Evolutionary conservation across 2,113 vertebrate species (phyloP).

Genomic region (Phycodurus eques): DNA sequence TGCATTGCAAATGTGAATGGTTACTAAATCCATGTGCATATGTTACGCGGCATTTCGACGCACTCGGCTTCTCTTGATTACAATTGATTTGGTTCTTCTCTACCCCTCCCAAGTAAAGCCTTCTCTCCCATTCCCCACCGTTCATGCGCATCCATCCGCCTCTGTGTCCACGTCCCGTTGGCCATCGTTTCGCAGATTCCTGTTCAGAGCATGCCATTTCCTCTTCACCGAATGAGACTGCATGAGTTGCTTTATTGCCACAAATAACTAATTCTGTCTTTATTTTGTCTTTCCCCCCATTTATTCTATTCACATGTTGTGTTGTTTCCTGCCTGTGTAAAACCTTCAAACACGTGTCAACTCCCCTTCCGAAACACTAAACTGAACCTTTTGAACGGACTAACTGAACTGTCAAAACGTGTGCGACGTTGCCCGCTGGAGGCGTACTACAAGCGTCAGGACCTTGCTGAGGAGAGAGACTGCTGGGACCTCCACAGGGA

Average conservation of each 20-base stretch:
- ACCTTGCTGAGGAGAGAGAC: constrained; percentile 74
- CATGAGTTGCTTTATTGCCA: constrained; percentile 83
- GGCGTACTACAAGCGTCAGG: constrained; percentile 81
- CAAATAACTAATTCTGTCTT: constrained; percentile 96
- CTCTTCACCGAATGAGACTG: constrained; percentile 80
- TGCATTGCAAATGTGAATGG: constrained; percentile 10
- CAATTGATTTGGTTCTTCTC: constrained; percentile 18
- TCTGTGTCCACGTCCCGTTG: constrained; percentile 9
- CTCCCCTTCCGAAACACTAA: constrained; percentile 47
- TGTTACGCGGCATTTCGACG: constrained; percentile 7
- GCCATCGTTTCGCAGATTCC: constrained; percentile 74
- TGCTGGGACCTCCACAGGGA: constrained; percentile 83
- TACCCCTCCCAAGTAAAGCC: constrained; percentile 1
- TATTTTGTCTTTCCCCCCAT: constrained; percentile 89
- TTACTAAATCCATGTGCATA: constrained; percentile 9
- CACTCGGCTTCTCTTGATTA: constrained; percentile 3
- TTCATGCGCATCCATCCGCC: constrained; percentile 1
- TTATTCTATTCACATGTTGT: constrained; percentile 79
- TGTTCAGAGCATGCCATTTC: constrained; percentile 82
- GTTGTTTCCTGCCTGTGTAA: constrained; percentile 80
- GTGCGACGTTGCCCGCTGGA: constrained; percentile 59
- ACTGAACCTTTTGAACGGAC: constrained; percentile 58
- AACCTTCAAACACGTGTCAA: constrained; percentile 70
- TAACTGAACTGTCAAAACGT: constrained; percentile 48
- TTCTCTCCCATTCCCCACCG: constrained; percentile 19